Base-by-base conservation (phyloP, 2,888 invertebrate genomes). In the Octodonta nipae region DNA sequence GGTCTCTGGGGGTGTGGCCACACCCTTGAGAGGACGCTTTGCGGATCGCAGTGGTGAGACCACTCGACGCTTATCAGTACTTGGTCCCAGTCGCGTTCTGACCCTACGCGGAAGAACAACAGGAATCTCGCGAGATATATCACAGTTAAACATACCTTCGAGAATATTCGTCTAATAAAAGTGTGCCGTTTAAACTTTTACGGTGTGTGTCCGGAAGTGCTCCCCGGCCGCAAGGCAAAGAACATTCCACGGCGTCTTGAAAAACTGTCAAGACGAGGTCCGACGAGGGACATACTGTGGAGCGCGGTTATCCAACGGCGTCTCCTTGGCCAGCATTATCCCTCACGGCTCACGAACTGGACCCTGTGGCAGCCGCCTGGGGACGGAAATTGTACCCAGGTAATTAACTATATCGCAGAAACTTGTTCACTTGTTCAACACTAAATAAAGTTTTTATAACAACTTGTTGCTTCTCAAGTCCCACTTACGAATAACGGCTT, bases 361-460 rank as follows among this genome's bases (percentile, higher is more conserved):
- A 81, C 67, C 75, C 75, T 58, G 75, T 75, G 62, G 72, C 73
- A 62, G 73, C 73, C 64, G 67, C 66, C 56, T 82, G 82, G 82
- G 81, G 82, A 44, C 74, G 82, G 51, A 82, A 82, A 62, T 67
- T 82, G 50, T 82, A 82, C 61, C 79, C 81, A 51, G 43, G 43
- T 43, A 32, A n/a, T n/a, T n/a, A n/a, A n/a, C n/a, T n/a, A n/a
- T n/a, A n/a, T n/a, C n/a, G n/a, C n/a, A n/a, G n/a, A n/a, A n/a
- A n/a, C n/a, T n/a, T n/a, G n/a, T n/a, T n/a, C n/a, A n/a, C n/a
- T n/a, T n/a, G n/a, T n/a, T n/a, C n/a, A n/a, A n/a, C n/a, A n/a
- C n/a, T n/a, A n/a, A n/a, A n/a, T n/a, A n/a, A n/a, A n/a, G n/a
- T n/a, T n/a, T n/a, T n/a, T n/a, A n/a, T n/a, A n/a, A n/a, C n/a